phyloP scores from a whole-genome alignment of 1,140 invertebrate genomes.

The Pissodes strobi region DNA sequence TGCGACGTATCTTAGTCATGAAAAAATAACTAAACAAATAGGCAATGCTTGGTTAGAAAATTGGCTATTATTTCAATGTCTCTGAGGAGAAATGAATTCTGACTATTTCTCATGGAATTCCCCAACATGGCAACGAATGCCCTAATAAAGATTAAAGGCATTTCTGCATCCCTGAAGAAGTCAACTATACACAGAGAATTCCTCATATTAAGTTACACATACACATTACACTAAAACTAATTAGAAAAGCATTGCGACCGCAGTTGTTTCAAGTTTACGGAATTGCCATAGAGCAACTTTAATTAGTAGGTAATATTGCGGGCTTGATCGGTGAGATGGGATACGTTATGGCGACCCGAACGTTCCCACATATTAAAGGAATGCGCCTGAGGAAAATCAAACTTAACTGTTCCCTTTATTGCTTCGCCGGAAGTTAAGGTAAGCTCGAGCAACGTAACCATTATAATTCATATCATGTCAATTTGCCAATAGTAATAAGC shows the following conservation, averaged over 20 bases:
- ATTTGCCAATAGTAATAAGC: too few relatives aligned
- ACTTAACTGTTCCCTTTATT: too few relatives aligned
- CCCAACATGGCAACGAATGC: conserved; percentile 10
- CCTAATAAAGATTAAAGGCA: conserved; percentile 21
- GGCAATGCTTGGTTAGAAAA: too few relatives aligned
- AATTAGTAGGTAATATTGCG: conserved; percentile 28
- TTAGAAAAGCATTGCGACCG: conserved; percentile 23
- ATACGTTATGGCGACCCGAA: conserved; percentile 13
- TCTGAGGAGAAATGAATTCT: not conserved
- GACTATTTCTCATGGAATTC: conserved; percentile 1
- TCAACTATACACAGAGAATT: conserved; percentile 2
- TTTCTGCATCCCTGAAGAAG: conserved; percentile 3
- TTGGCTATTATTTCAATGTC: not conserved
- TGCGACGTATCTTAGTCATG: too few relatives aligned
- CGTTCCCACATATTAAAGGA: conserved; percentile 5
- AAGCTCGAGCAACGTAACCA: too few relatives aligned
- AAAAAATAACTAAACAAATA: too few relatives aligned
- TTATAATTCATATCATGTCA: too few relatives aligned
- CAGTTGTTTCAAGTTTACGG: conserved; percentile 19
- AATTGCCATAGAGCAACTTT: conserved; percentile 19
- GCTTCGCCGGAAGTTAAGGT: too few relatives aligned
- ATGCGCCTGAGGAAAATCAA: not conserved
- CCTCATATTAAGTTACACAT: conserved; percentile 7
- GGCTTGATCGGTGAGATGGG: conserved; percentile 19
- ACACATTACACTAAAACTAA: conserved; percentile 17